Evolutionary conservation across 2,113 vertebrate genomes (phyloP).

Genomic region (Myotis davidii): DNA sequence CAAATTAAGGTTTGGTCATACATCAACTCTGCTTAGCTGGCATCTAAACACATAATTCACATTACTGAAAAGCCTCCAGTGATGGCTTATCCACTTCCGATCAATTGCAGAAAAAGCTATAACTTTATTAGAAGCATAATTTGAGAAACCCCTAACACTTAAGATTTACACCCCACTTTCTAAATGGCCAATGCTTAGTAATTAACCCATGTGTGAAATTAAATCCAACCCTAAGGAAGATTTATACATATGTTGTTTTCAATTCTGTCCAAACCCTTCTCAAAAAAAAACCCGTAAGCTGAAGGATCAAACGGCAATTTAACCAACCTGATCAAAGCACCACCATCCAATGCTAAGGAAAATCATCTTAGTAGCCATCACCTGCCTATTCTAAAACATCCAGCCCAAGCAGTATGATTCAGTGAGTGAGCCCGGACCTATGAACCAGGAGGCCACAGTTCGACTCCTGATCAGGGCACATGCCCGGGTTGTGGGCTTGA

Average conservation of each 20-base stretch:
- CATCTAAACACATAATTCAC: constrained; percentile 52
- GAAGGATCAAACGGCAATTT: neutral
- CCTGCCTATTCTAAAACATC: neutral
- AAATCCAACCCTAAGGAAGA: constrained; percentile 48
- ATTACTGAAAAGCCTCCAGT: neutral
- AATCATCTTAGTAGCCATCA: neutral
- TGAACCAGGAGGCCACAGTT: too few relatives aligned
- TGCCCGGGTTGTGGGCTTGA: too few relatives aligned
- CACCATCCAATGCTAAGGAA: neutral
- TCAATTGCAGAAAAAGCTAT: constrained; percentile 39
- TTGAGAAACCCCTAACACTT: constrained; percentile 34
- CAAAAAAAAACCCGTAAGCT: neutral
- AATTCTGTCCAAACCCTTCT: constrained; percentile 18
- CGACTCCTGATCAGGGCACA: too few relatives aligned
- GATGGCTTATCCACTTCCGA: constrained; percentile 40
- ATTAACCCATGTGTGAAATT: constrained; percentile 60
- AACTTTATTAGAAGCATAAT: constrained; percentile 46
- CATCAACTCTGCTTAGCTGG: constrained; percentile 33
- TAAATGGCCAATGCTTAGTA: constrained; percentile 22
- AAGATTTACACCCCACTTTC: constrained; percentile 53
- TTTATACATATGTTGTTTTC: constrained; percentile 7
- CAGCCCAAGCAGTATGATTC: too few relatives aligned
- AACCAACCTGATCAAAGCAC: neutral
- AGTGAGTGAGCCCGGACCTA: too few relatives aligned
- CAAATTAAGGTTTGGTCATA: constrained; percentile 42